phyloP scores from a whole-genome alignment of 2,888 invertebrate species.

The Oscheius sp. region DNA sequence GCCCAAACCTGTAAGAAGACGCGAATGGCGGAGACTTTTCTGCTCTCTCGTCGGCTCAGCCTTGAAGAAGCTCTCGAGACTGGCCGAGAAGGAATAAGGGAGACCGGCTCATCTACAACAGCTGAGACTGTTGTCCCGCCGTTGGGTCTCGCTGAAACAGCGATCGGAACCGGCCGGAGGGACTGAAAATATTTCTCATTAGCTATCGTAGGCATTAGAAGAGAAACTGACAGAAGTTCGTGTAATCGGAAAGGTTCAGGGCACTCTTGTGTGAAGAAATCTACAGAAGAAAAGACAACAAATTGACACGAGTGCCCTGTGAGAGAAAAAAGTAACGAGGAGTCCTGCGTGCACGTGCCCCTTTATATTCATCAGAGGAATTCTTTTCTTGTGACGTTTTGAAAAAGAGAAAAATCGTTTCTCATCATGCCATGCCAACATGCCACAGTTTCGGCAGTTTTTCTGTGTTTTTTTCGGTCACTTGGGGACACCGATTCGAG shows the following conservation, averaged over 20 bases:
- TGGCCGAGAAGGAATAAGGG: not conserved
- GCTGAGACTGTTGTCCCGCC: conserved; percentile 26
- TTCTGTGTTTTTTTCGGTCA: not conserved
- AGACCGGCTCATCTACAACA: conserved; percentile 26
- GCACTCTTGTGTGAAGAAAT: too few relatives aligned
- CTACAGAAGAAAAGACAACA: too few relatives aligned
- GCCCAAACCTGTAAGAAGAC: conserved; percentile 14
- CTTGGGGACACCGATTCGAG: conserved; percentile 4
- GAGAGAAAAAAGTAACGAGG: conserved; percentile 10
- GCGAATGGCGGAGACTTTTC: conserved; percentile 10
- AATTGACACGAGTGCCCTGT: too few relatives aligned
- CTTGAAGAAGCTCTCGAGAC: conserved; percentile 4
- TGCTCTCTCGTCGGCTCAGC: not conserved
- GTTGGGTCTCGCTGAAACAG: conserved; percentile 22
- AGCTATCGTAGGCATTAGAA: not conserved
- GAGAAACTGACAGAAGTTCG: not conserved
- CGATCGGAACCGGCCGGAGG: conserved; percentile 23
- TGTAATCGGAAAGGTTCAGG: not conserved
- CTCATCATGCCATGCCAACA: conserved; percentile 8
- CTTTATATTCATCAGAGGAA: not conserved
- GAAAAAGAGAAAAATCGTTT: conserved; percentile 4
- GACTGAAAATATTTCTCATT: not conserved
- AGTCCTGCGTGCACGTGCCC: conserved; percentile 24
- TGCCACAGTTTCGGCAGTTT: not conserved
- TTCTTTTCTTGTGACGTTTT: not conserved